Evolutionary conservation across 2,888 invertebrate genomes (phyloP), one percentile per base, ranked within the genome.

Genomic region (Cantharis rustica): DNA sequence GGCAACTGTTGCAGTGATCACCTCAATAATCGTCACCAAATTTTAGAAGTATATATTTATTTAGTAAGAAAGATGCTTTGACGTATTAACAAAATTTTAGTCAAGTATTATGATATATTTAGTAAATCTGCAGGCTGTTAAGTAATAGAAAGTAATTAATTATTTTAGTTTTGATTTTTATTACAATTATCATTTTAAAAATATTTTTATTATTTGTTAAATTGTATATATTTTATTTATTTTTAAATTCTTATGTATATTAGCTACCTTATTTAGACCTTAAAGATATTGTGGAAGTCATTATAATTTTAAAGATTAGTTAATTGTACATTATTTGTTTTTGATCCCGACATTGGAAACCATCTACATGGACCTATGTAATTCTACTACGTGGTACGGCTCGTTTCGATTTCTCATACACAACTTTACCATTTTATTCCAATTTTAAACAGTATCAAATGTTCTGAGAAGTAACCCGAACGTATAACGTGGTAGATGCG

Each of bases 81-180:
- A 68, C 62, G 61, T 69, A 69, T 73, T 73, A 62, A 70, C 62
- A 61, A 61, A 27, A 69, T 69, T 69, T 73, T 73, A 73, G 69
- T 68, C 61, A 63, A 20, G 61, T 69, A 69, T 69, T 73, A 15
- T 64, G 16, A 16, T 68, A 68, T 26, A 27, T 16, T 69, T 69
- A 73, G 31, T 68, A 66, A 74, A 66, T 74, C 71, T 66, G 62
- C 63, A 69, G 73, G 73, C 69, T 74, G 66, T 74, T 74, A 23
- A 63, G 16, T 23, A 73, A 47, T 70, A 16, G 16, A 66, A 66
- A 66, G 23, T 66, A 66, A 74, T 16, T 70, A 27, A 47, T 26
- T 74, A 70, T 70, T 74, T 69, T 47, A 70, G 16, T 70, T 74
- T 74, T 74, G 31, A 70, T 74, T 31, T 70, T 70, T 13, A 62